Percentiles rank a stretch among this genome's conserved stretches.
phyloP scores from a whole-genome alignment of 2,888 invertebrate genomes.

The Alloscopus bannaensis region DNA sequence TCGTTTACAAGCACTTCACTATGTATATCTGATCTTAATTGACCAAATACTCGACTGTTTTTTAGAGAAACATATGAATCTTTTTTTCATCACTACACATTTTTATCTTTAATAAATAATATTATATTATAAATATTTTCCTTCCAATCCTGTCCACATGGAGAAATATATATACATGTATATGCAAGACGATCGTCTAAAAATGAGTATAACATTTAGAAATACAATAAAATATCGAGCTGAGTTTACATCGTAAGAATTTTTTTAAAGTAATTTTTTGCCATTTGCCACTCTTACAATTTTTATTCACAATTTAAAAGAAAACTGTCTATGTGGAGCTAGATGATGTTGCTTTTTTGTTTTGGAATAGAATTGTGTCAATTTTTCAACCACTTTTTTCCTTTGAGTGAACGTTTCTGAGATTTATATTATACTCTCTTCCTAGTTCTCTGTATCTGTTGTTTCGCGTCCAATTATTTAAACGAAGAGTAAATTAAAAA shows the following conservation, averaged over 20 bases:
- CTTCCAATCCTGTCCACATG: constrained; percentile 50
- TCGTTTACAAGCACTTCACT: neutral
- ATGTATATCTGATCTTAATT: constrained; percentile 41
- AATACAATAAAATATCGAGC: constrained; percentile 50
- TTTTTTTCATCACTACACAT: constrained; percentile 39
- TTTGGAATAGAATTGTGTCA: too few relatives aligned
- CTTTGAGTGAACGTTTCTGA: too few relatives aligned
- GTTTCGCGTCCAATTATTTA: neutral
- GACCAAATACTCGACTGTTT: constrained; percentile 58
- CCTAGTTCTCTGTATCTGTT: too few relatives aligned
- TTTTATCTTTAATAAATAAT: constrained; percentile 20
- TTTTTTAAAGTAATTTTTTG: constrained; percentile 42
- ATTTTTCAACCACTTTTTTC: too few relatives aligned
- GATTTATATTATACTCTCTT: too few relatives aligned
- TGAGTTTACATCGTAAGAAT: constrained; percentile 41
- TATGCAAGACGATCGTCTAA: too few relatives aligned
- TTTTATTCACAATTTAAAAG: neutral
- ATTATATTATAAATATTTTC: constrained; percentile 17
- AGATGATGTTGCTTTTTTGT: too few relatives aligned
- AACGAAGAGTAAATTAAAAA: neutral
- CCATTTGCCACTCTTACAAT: constrained; percentile 22
- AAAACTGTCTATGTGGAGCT: neutral
- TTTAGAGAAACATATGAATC: constrained; percentile 30
- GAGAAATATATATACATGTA: constrained; percentile 21
- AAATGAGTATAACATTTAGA: too few relatives aligned